A percentile compares a stretch with the other conserved stretches of the same genome.
Conservation (phyloP, 2,888 invertebrate species). For the Didymodactylos carnosus region DNA sequence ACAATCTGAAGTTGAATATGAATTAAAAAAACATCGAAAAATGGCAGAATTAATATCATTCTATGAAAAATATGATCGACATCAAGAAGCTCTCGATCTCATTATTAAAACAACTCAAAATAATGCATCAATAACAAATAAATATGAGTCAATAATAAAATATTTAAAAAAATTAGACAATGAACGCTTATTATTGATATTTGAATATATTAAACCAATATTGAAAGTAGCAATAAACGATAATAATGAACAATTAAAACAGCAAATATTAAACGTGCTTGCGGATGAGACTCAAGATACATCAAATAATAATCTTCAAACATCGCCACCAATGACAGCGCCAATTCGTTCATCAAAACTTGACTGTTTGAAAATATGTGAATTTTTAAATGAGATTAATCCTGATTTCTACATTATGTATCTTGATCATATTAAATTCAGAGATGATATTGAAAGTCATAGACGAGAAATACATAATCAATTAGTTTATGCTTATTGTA, state of each 20-base stretch:
- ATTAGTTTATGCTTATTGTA: neutral
- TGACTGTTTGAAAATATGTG: neutral
- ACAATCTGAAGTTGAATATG: neutral
- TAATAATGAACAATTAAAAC: neutral
- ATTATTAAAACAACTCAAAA: no score
- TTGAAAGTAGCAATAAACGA: neutral
- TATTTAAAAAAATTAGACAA: neutral
- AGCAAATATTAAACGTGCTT: neutral
- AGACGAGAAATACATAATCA: neutral
- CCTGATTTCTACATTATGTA: neutral
- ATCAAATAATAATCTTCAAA: no score
- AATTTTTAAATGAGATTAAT: neutral
- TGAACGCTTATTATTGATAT: neutral
- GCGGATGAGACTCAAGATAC: neutral
- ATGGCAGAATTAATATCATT: neutral
- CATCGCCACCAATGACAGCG: no score
- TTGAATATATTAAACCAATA: neutral
- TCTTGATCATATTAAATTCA: neutral
- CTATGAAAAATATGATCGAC: neutral
- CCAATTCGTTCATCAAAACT: neutral
- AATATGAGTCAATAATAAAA: neutral
- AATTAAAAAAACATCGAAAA: neutral
- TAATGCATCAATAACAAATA: neutral
- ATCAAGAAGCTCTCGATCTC: neutral
- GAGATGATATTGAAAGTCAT: neutral